A percentile compares a stretch with the other conserved stretches of the same genome.
phyloP scores from a whole-genome alignment of 2,888 invertebrate species.

The Gerris lacustris region DNA sequence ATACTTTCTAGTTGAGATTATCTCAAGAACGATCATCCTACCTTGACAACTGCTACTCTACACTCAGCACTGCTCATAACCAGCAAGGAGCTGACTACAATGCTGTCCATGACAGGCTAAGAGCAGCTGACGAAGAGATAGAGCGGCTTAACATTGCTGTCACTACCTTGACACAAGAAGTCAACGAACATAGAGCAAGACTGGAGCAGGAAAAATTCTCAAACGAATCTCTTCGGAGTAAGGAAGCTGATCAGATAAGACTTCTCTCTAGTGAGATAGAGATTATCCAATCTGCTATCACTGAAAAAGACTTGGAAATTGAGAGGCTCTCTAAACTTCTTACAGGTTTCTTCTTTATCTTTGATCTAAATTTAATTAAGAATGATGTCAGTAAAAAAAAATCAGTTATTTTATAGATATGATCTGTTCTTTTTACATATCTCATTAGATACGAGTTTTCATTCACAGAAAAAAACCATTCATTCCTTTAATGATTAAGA shows the following conservation, averaged over 20 bases:
- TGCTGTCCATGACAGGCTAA: background rate
- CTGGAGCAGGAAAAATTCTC: background rate
- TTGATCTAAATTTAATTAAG: too few species aligned
- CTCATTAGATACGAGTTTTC: too few species aligned
- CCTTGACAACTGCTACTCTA: background rate
- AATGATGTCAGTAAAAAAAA: too few species aligned
- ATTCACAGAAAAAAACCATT: too few species aligned
- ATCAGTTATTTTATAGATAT: too few species aligned
- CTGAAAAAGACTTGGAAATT: conserved; percentile 23
- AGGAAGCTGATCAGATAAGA: background rate
- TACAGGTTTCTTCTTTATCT: background rate
- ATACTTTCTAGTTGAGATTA: background rate
- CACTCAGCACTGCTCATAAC: background rate
- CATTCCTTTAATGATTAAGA: too few species aligned
- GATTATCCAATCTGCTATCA: background rate
- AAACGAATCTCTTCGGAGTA: background rate
- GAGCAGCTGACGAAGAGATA: background rate
- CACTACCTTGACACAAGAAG: background rate
- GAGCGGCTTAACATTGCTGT: background rate
- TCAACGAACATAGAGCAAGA: background rate
- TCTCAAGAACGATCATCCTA: background rate
- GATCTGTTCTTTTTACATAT: too few species aligned
- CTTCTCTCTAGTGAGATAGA: background rate
- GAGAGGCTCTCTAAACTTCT: conserved; percentile 20
- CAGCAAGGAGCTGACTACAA: background rate